phyloP scores from a whole-genome alignment of 23 tunicate genomes.

The Phallusia fumigata region DNA sequence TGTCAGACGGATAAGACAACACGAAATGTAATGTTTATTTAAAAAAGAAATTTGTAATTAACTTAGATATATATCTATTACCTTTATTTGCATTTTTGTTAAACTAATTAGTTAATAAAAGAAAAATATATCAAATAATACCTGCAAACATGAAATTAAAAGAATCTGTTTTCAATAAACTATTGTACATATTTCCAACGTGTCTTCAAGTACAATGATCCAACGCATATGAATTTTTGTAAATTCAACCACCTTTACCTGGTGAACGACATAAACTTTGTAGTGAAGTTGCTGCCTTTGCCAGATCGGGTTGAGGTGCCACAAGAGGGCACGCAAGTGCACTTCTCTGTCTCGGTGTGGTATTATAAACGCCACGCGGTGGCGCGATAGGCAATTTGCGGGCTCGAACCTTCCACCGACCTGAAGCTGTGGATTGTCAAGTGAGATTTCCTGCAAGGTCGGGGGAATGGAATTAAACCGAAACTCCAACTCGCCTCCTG shows the following conservation, averaged over 20 bases:
- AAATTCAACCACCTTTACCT: slow-evolving; percentile 23
- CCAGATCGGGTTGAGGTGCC: slow-evolving; percentile 72
- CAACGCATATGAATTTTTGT: too few species aligned
- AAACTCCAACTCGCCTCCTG: slow-evolving; percentile 62
- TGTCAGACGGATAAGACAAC: too few species aligned
- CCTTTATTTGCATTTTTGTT: too few species aligned
- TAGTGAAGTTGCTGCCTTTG: slow-evolving; percentile 75
- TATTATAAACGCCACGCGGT: slow-evolving; percentile 54
- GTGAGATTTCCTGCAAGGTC: slow-evolving; percentile 23
- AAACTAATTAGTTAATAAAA: too few species aligned
- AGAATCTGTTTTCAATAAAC: too few species aligned
- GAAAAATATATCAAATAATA: too few species aligned
- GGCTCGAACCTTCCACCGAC: slow-evolving; percentile 59
- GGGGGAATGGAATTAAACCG: slow-evolving; percentile 68
- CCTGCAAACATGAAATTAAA: too few species aligned
- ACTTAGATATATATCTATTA: too few species aligned
- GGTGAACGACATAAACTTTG: slow-evolving; percentile 70
- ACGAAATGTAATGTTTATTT: too few species aligned
- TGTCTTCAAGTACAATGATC: too few species aligned
- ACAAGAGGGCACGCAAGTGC: slow-evolving; percentile 66
- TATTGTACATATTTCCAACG: too few species aligned
- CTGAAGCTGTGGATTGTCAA: slow-evolving; percentile 33
- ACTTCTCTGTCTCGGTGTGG: slow-evolving; percentile 72
- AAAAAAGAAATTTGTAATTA: too few species aligned
- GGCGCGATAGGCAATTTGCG: slow-evolving; percentile 35